Evolutionary conservation across 2,113 vertebrate species (phyloP).

Genomic region (Clinocottus analis): DNA sequence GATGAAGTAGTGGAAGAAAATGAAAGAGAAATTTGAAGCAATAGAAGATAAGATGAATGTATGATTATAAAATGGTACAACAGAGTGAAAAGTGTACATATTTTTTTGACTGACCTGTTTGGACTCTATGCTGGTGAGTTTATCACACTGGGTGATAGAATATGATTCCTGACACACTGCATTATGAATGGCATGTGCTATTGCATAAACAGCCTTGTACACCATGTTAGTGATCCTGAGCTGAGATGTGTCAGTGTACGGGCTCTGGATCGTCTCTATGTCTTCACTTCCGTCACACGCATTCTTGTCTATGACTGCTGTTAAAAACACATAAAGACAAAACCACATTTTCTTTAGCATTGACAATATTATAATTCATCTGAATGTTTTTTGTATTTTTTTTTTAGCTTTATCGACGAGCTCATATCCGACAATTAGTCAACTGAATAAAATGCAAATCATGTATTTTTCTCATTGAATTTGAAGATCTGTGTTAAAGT

Average conservation of each 20-base stretch:
- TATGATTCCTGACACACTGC: constrained; percentile 55
- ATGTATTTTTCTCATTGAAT: background rate
- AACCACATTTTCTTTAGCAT: background rate
- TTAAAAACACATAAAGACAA: constrained; percentile 17
- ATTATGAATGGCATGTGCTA: constrained; percentile 77
- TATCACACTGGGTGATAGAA: constrained; percentile 55
- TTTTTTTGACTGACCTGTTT: constrained; percentile 61
- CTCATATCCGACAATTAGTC: background rate
- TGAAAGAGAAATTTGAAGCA: too few relatives aligned
- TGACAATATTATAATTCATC: background rate
- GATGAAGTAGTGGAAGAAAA: background rate
- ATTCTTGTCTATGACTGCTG: background rate
- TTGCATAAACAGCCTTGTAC: constrained; percentile 80
- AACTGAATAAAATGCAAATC: background rate
- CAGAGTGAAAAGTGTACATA: too few relatives aligned
- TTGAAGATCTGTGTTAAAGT: background rate
- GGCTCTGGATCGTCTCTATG: constrained; percentile 54
- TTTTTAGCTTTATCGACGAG: background rate
- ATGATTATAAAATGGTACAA: too few relatives aligned
- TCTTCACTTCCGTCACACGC: constrained; percentile 75
- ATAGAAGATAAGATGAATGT: too few relatives aligned
- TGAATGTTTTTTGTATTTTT: background rate
- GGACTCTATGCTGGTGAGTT: constrained; percentile 41
- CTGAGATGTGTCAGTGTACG: constrained; percentile 80
- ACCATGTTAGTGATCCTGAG: constrained; percentile 79